Conservation (phyloP, 2,888 invertebrate genomes). For the Zonitis immaculata region DNA sequence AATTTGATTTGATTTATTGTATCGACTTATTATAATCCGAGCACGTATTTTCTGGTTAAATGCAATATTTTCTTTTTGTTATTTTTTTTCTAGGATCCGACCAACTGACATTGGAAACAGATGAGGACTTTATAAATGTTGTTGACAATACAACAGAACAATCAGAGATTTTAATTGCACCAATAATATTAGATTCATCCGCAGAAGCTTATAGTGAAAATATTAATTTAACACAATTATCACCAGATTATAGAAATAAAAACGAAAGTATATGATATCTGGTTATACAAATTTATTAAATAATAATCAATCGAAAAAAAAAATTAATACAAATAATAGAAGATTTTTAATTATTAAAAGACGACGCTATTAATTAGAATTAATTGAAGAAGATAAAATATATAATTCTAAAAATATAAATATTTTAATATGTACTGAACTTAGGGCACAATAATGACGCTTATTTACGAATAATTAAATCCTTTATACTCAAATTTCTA, state of each 20-base stretch:
- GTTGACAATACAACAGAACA: constrained; percentile 51
- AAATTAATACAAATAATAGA: constrained; percentile 1
- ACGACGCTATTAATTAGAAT: constrained; percentile 5
- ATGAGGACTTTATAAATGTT: constrained; percentile 47
- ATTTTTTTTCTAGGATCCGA: not conserved
- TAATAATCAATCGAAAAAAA: not conserved
- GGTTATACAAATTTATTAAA: constrained; percentile 1
- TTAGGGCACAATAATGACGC: constrained; percentile 45
- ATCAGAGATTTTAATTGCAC: constrained; percentile 48
- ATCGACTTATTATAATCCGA: too few relatives aligned
- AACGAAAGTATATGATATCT: constrained; percentile 21
- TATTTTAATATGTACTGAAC: constrained; percentile 32
- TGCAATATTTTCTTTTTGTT: too few relatives aligned
- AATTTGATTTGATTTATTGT: too few relatives aligned
- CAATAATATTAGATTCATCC: constrained; percentile 33
- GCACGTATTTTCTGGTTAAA: too few relatives aligned
- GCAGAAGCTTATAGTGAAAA: constrained; percentile 22
- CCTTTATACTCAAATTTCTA: constrained; percentile 9
- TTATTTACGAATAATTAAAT: constrained; percentile 32
- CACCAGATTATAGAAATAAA: constrained; percentile 16
- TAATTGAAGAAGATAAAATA: constrained; percentile 12
- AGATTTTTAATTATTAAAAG: constrained; percentile 3
- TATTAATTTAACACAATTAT: constrained; percentile 23
- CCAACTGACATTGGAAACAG: constrained; percentile 1
- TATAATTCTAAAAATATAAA: constrained; percentile 22